Percentiles rank a stretch among this genome's conserved stretches.
Conservation (phyloP, 92 coral and sea anemone species). For the Umimayanthus chanpuru region DNA sequence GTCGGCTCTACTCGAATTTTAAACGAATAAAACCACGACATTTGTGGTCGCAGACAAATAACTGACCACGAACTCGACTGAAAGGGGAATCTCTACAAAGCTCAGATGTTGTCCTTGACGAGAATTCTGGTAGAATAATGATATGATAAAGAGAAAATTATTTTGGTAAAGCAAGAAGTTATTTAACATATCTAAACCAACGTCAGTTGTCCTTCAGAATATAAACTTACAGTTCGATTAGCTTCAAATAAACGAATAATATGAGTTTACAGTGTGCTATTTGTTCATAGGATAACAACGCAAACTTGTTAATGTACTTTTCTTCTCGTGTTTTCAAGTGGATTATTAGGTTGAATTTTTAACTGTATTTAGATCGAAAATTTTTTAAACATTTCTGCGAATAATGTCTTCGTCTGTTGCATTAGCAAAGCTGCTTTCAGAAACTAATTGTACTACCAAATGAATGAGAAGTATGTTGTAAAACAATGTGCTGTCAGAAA, state of each 20-base stretch:
- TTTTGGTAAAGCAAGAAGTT: not conserved
- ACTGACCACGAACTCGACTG: not conserved
- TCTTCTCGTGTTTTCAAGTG: not conserved
- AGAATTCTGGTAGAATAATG: not conserved
- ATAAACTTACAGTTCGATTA: not conserved
- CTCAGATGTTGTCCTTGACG: conserved; percentile 11
- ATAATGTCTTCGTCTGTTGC: not conserved
- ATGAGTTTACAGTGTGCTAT: not conserved
- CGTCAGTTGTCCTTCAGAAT: not conserved
- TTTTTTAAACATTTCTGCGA: not conserved
- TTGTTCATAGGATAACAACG: not conserved
- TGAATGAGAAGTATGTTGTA: not conserved
- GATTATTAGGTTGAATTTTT: not conserved
- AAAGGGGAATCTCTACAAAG: not conserved
- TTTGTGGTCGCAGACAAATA: not conserved
- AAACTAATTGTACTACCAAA: not conserved
- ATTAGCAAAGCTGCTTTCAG: not conserved
- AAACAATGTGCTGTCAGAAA: conserved; percentile 3
- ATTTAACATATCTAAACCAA: not conserved
- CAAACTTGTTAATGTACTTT: not conserved
- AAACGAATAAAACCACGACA: not conserved
- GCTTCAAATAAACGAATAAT: not conserved
- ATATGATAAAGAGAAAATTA: not conserved
- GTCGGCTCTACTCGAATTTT: not conserved
- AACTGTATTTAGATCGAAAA: not conserved